These are phyloP conservation scores for Syrmaticus mikado DNA, from an alignment of 2,113 vertebrate genomes.

Conservation along the genomic window DNA sequence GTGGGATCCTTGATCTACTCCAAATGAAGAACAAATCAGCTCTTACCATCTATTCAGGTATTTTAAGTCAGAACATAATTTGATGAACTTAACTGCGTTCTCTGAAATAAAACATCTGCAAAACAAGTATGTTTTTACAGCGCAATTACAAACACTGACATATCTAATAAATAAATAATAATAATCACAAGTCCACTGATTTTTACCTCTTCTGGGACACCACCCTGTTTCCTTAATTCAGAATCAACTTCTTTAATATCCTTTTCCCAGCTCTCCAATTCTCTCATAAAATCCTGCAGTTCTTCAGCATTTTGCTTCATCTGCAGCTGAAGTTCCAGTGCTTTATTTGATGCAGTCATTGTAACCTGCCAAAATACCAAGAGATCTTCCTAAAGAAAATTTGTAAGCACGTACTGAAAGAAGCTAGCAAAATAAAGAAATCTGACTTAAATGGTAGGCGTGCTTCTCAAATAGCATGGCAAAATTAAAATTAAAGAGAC, in stretches of 20 bases:
- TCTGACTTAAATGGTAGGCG: not conserved
- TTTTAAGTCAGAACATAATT: not conserved
- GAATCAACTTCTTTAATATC: slow-evolving; percentile 93
- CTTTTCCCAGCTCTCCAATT: slow-evolving; percentile 92
- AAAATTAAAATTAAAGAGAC: not conserved
- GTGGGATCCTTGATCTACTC: not conserved
- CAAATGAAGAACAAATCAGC: not conserved
- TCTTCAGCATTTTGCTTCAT: slow-evolving; percentile 94
- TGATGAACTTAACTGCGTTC: not conserved
- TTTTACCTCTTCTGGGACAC: slow-evolving; percentile 73
- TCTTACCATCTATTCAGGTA: not conserved
- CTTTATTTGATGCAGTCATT: slow-evolving; percentile 89
- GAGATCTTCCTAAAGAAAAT: not conserved
- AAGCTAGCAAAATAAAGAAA: not conserved
- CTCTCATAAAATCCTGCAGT: slow-evolving; percentile 91
- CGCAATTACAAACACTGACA: not conserved
- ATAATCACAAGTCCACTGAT: not conserved
- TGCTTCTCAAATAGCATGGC: accelerated
- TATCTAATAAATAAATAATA: not conserved
- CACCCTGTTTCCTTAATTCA: slow-evolving; percentile 80
- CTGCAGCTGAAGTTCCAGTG: slow-evolving; percentile 90
- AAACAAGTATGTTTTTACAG: not conserved
- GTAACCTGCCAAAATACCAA: slow-evolving; percentile 19
- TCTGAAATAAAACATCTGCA: not conserved
- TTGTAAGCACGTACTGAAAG: not conserved